Evolutionary conservation across 2,888 invertebrate genomes (phyloP), one percentile per base, ranked within the genome.

Genomic region (Eurytoma adleriae): DNA sequence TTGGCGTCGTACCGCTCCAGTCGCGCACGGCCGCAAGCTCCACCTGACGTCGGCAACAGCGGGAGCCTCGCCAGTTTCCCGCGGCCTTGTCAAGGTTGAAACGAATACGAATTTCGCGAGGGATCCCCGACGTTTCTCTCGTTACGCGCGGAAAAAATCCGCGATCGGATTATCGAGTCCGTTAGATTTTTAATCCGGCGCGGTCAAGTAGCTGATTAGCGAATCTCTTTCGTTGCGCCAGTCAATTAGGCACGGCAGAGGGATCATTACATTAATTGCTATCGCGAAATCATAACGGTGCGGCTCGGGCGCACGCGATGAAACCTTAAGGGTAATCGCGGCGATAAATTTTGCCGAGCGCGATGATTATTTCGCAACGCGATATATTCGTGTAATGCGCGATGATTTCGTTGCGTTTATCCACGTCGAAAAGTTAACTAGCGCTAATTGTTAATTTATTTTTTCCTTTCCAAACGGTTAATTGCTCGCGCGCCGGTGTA

Each of bases 1-100:
- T 5, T 54, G 82, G 80, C 24, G 82, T 75, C 82, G 82, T 52
- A 2, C 30, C 50, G 64, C 40, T 64, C 2, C 78, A 64, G 74
- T 20, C 54, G 12, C 14, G 30, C 66, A 14, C 16, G 7, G 7
- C 30, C 4, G 54, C 57, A 5, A 14, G 54, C 71, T 76, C 56
- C 69, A 81, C 57, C 78, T 57, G 27, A 10, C 48, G 50, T 64
- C 68, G 78, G 73, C 54, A 69, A 67, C n/a, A 48, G 3, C 59
- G 69, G 7, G 13, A 3, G n/a, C 40, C 10, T 10, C 7, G 10
- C 10, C 40, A 7, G 40, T 1, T 40, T 7, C 40, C 10, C 40
- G 40, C 74, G 79, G 48, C 74, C 79, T 75, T 74, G 79, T 27
- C 66, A 74, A 73, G 67, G 70, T 54, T 79, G 77, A 30, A 20